phyloP scores from a whole-genome alignment of 2,888 invertebrate genomes.

The Eurytoma californica region DNA sequence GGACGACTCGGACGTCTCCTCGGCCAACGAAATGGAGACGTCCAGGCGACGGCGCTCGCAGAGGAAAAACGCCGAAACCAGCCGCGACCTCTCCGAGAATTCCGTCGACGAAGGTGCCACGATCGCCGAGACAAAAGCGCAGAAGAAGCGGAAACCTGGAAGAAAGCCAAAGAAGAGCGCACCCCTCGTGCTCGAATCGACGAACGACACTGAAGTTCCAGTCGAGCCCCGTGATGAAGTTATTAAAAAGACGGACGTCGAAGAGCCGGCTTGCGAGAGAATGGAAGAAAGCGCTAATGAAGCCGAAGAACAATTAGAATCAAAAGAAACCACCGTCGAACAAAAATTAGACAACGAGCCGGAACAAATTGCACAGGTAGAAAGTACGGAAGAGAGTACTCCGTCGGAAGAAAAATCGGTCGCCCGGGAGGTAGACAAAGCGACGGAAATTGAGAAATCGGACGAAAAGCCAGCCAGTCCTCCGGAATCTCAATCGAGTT shows the following conservation, averaged over 20 bases:
- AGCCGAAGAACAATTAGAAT: neutral
- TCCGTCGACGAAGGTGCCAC: conserved; percentile 28
- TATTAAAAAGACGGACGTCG: neutral
- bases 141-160: conserved; percentile 1
- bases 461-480: neutral
- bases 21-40: conserved; percentile 20
- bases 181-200: conserved; percentile 59
- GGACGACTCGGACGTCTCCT: conserved; percentile 42
- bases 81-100: conserved; percentile 27
- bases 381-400: neutral
- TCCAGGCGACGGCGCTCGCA: conserved; percentile 40
- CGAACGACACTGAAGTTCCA: conserved; percentile 43
- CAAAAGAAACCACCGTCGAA: neutral
- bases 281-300: neutral
- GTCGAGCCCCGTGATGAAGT: conserved; percentile 20
- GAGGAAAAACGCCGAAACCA: conserved; percentile 22
- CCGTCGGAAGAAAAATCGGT: neutral
- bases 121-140: neutral
- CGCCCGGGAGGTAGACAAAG: neutral
- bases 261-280: conserved; percentile 13
- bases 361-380: neutral
- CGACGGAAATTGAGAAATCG: neutral
- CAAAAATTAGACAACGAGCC: neutral
- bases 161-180: conserved; percentile 57
- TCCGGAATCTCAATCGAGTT: conserved; percentile 19